Evolutionary conservation across 2,113 vertebrate genomes (phyloP).

Genomic region (Ammodytes marinus): DNA sequence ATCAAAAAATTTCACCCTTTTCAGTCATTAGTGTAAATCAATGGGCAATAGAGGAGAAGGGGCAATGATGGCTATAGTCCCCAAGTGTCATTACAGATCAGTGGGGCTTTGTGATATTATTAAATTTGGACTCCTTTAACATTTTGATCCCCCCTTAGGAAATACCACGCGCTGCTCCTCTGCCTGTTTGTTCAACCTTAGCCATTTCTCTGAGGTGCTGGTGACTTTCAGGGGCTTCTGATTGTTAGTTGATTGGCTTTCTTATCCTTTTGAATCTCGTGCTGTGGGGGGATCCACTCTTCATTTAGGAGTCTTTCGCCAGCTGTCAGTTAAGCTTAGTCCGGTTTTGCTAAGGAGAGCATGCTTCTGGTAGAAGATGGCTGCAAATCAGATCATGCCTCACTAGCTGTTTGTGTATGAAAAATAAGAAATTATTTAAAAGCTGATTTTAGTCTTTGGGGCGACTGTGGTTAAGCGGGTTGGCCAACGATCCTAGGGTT

Average conservation of each 20-base stretch:
- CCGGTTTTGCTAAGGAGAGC: neutral
- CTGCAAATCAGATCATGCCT: neutral
- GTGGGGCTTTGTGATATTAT: conserved; percentile 27
- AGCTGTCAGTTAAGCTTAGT: conserved; percentile 8
- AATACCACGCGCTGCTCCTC: neutral
- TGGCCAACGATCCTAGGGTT: too few species aligned
- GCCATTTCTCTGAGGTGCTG: neutral
- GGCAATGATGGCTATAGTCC: neutral
- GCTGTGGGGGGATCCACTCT: neutral
- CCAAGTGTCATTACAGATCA: conserved; percentile 22
- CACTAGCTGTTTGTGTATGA: neutral
- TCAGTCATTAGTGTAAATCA: conserved; percentile 28
- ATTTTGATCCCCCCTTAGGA: conserved; percentile 14
- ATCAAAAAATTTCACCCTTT: neutral
- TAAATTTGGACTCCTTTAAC: conserved; percentile 17
- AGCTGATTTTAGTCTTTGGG: neutral
- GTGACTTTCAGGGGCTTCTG: conserved; percentile 23
- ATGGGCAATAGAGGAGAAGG: neutral
- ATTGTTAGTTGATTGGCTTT: conserved; percentile 19
- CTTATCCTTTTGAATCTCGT: neutral
- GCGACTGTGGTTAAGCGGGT: too few species aligned
- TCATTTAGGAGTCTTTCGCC: neutral
- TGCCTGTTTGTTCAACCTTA: conserved; percentile 18
- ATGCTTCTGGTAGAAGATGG: neutral
- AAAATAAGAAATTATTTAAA: neutral